Base-by-base conservation (phyloP, 2,113 vertebrate genomes). In the Amblyopsis rosae region DNA sequence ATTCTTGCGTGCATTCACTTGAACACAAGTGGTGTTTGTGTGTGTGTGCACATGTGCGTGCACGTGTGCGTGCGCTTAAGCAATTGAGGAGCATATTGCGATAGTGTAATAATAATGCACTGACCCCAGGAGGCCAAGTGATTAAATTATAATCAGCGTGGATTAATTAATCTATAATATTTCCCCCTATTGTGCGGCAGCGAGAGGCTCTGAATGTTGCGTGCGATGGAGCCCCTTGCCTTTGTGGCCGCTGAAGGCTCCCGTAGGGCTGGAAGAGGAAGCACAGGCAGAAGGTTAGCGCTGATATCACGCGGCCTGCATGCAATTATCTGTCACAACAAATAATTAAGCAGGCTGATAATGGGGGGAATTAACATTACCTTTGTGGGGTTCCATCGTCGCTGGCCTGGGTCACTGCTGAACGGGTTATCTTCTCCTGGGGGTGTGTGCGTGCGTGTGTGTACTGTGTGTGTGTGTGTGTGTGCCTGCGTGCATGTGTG, bases 91-190 rank as follows among this genome's bases (percentile, higher is more conserved):
- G 49, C 89, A 87, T 93, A 90, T 87, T 92, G 88, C 92, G 92
- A 41, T 92, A 92, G 82, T 92, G 94, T 94, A 95, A 94, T 94
- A 95, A 94, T 94, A 95, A 94, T 90, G 75, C 76, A 82, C 76
- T 93, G 95, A 93, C 91, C 92, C 89, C 92, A 62, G 90, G 93
- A 95, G 93, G 95, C 91, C 92, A 93, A 88, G 92, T 95, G 95
- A 98, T 99, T 98, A 96, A 98, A 99, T 96, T 96, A 98, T 96
- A 96, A 96, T 98, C 95, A 97, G 93, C 89, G 77, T 89, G 92
- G 95, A 97, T 98, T 97, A 98, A 98, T 98, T 97, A 96, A 98
- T 99, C 95, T 97, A 95, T 96, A 99, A 97, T 97, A 99, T 98
- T 98, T 96, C 95, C 95, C 95, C 94, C 95, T 95, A 93, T 94